Evolutionary conservation across 2,113 vertebrate genomes (phyloP), one percentile per base, ranked within the genome.

Genomic region (Daphoenositta chrysoptera): DNA sequence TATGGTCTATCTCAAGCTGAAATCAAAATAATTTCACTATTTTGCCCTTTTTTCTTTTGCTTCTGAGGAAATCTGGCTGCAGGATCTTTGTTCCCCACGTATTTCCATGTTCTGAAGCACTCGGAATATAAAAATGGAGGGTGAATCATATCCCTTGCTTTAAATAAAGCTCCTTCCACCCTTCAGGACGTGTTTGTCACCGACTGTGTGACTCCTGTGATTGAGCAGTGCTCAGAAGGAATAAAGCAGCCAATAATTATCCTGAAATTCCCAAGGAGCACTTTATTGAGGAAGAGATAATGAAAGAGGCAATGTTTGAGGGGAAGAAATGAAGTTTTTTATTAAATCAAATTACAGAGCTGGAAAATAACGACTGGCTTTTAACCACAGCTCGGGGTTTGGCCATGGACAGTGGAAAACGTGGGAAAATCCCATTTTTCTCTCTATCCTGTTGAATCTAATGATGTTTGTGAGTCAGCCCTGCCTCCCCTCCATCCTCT

Each of bases 101-200:
- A 27, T 68, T 87, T 54, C 54, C 69, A 20, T 31, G 44, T 75
- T 71, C 87, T 73, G 24, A 82, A 82, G 64, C 33, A 7, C 81
- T 58, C 16, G 83, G 72, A 70, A 82, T 84, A 42, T 20, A 71
- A 87, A 66, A 73, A 45, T 15, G 42, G 77, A 89, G 87, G 45
- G 60, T 95, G 96, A 97, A 95, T 96, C 93, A 96, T 44, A 66
- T 73, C 88, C 88, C 86, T 87, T 58, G 42, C 87, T 93, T 87
- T 96, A 94, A 97, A 95, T 93, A 95, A 95, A 89, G n/a, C 73
- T 70, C 87, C 60, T 84, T 87, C 84, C 73, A 35, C 64, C 42
- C 73, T 89, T 51, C 30, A 79, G 95, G 63, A 84, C 12, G 51
- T 35, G 65, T 79, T 94, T 84, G 78, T 68, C 96, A 89, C 57